Evolutionary conservation across 2,113 vertebrate species (phyloP).

Genomic region (Sciurus niger): DNA sequence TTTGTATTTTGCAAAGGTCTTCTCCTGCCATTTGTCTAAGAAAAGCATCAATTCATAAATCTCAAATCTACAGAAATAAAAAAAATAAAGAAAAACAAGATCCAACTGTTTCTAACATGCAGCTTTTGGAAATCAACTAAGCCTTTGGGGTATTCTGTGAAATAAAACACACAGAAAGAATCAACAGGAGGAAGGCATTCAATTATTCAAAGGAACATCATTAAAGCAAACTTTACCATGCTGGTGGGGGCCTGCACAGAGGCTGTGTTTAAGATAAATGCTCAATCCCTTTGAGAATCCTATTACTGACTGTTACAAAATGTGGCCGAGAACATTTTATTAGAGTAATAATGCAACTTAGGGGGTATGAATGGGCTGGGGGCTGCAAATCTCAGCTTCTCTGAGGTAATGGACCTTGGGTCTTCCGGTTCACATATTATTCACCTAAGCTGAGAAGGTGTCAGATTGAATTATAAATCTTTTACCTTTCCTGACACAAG

Average conservation of each 20-base stretch:
- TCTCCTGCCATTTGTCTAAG: slow-evolving; percentile 80
- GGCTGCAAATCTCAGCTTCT: not conserved
- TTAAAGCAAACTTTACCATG: slow-evolving; percentile 45
- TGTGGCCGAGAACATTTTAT: not conserved
- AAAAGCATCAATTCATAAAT: slow-evolving; percentile 80
- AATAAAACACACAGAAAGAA: slow-evolving; percentile 70
- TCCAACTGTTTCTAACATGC: slow-evolving; percentile 53
- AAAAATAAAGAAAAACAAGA: slow-evolving; percentile 73
- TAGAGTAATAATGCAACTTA: not conserved
- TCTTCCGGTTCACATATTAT: not conserved
- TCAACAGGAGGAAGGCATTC: slow-evolving; percentile 55
- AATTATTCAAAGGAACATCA: slow-evolving; percentile 76
- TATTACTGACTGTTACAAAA: slow-evolving; percentile 24
- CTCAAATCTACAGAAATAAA: slow-evolving; percentile 67
- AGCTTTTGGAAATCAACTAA: slow-evolving; percentile 76
- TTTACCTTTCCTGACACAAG: not conserved
- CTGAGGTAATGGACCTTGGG: not conserved
- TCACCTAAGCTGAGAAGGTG: not conserved
- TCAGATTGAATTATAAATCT: not conserved
- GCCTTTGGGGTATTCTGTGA: slow-evolving; percentile 63
- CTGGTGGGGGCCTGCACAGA: not conserved
- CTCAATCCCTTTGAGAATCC: slow-evolving; percentile 40
- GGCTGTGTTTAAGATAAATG: slow-evolving; percentile 60
- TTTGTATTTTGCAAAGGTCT: slow-evolving; percentile 77
- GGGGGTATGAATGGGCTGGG: not conserved